Evolutionary conservation across 2,797 vertebrate genomes (phyloP).

Genomic region (Scolopax rusticola): DNA sequence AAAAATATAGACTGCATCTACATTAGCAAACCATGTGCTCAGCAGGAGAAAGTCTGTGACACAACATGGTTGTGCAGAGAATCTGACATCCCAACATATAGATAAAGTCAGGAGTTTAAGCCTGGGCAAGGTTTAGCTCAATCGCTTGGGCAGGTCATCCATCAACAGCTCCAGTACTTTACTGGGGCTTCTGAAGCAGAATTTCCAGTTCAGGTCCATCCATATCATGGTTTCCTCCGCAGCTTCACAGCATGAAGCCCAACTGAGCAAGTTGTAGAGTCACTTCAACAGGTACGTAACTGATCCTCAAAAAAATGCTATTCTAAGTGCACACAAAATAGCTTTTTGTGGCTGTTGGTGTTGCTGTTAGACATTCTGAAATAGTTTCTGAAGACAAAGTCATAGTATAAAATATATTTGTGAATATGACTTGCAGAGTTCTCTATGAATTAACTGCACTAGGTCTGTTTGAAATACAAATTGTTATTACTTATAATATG

Average conservation of each 20-base stretch:
- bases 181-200: background rate
- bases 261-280: rapidly evolving
- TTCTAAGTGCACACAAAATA: background rate
- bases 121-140: background rate
- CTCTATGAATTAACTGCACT: background rate
- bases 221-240: rapidly evolving
- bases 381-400: background rate
- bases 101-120: background rate
- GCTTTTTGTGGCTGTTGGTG: background rate
- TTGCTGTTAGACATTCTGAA: background rate
- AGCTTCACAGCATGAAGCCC: background rate
- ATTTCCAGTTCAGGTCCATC: background rate
- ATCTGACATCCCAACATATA: background rate
- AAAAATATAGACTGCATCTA: background rate
- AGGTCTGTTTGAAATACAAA: background rate
- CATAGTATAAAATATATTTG: background rate
- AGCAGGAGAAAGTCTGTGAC: background rate
- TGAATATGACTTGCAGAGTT: background rate
- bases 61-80: background rate
- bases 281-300: rapidly evolving
- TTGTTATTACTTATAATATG: background rate
- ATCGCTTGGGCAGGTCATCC: background rate
- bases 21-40: background rate
- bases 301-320: background rate
- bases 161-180: background rate